Base-by-base conservation (phyloP, 1,140 invertebrate species). In the Chymomyza costata region DNA sequence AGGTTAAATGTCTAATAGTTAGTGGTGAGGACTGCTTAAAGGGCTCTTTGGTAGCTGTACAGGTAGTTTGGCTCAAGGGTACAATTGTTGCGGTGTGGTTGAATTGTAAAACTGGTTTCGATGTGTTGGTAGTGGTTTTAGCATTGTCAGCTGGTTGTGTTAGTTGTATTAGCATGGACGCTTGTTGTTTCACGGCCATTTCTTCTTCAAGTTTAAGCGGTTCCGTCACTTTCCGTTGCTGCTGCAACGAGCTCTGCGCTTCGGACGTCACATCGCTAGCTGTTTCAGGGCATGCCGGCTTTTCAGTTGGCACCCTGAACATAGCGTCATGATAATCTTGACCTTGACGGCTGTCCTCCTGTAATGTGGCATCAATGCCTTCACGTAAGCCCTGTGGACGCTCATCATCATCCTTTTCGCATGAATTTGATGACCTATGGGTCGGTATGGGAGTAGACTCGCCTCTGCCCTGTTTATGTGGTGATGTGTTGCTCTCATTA, bases 401-500 rank as follows among this genome's bases (percentile, higher is more conserved):
- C 47, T 65, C 61, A 31, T 86, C 84, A 31, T 38, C 50, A 11
- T 86, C 85, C 19, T 74, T 78, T 65, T 92, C 91, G 2, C 90
- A 91, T 0, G 89, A 91, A 82, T 91, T 90, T 0, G 90, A 91
- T 2, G 90, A 90, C 1, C 89, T 87, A 69, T 91, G 91, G 5
- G 89, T 90, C 11, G 89, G 69, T 67, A 90, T 87, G 2, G 89
- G 89, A 2, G 89, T 90, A 0, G 89, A 90, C 78, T 90, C 88
- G 18, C 88, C 87, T 61, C 89, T 90, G 74, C 87, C 87, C 86
- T 89, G 86, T 59, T 89, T 87, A 11, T 87, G 89, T 14, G 90
- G 90, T 14, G 90, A 90, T 0, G 91, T 92, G 71, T 92, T 92
- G 65, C 91, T 92, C 68, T 92, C 91, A 81, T 92, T 92, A 63